A percentile compares a stretch with the other conserved stretches of the same genome.
phyloP scores from a whole-genome alignment of 2,888 invertebrate species.

The Sclerodermus sp. region DNA sequence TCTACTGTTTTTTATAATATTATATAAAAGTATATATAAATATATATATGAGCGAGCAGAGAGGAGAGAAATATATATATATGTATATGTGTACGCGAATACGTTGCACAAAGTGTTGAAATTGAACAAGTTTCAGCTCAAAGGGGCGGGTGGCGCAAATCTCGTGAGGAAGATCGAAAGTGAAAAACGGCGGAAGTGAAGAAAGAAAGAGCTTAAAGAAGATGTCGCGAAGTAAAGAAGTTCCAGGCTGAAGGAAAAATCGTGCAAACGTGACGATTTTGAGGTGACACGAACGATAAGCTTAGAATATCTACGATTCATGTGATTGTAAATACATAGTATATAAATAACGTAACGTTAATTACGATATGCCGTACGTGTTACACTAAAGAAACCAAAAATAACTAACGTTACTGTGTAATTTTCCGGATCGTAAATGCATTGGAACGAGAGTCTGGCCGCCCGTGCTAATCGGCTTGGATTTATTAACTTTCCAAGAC shows the following conservation, averaged over 20 bases:
- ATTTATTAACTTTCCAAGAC: not conserved
- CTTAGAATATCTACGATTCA: slow-evolving; percentile 54
- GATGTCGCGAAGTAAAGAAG: slow-evolving; percentile 18
- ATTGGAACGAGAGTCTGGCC: slow-evolving; percentile 51
- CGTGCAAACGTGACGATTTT: no score
- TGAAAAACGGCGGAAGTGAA: slow-evolving; percentile 6
- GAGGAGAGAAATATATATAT: slow-evolving; percentile 10
- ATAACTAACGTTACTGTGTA: slow-evolving; percentile 52
- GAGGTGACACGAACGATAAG: slow-evolving; percentile 47
- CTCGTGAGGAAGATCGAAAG: slow-evolving; percentile 9
- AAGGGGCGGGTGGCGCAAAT: slow-evolving; percentile 26
- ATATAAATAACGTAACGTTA: slow-evolving; percentile 52
- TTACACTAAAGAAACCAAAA: slow-evolving; percentile 46
- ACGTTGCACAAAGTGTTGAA: slow-evolving; percentile 37
- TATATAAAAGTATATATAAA: slow-evolving; percentile 25
- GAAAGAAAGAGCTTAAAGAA: not conserved
- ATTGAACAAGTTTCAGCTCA: slow-evolving; percentile 58
- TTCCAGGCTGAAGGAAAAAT: no score
- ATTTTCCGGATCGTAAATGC: slow-evolving; percentile 42
- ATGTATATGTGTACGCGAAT: slow-evolving; percentile 34
- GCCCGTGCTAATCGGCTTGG: slow-evolving; percentile 51
- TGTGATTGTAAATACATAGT: slow-evolving; percentile 58
- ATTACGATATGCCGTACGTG: slow-evolving; percentile 57
- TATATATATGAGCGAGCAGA: slow-evolving; percentile 8
- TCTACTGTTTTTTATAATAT: slow-evolving; percentile 37